Evolutionary conservation across 2,888 invertebrate genomes (phyloP).

Genomic region (Ligdia adustata): DNA sequence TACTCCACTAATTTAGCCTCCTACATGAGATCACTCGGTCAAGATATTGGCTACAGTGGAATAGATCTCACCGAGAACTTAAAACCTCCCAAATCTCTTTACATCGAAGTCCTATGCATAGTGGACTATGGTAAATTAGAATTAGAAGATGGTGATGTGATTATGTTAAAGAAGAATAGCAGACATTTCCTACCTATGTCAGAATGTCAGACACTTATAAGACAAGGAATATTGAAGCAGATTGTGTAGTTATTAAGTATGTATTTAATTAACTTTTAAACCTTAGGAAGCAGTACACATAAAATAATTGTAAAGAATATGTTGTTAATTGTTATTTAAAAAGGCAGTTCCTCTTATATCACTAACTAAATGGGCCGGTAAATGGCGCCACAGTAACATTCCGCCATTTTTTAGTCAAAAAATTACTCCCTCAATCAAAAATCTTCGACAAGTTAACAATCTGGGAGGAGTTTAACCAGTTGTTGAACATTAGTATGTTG

Average conservation of each 20-base stretch:
- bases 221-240: conserved; percentile 95
- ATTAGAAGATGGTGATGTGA: conserved; percentile 95
- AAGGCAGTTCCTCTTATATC: no score
- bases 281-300: no score
- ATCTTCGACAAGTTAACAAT: no score
- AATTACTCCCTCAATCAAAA: no score
- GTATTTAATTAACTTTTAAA: no score
- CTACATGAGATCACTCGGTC: conserved; percentile 96
- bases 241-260: conserved; percentile 72
- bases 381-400: no score
- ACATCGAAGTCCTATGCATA: conserved; percentile 95
- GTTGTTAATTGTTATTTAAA: no score
- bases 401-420: no score
- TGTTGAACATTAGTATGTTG: no score
- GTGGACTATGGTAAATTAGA: conserved; percentile 97
- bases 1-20: conserved; percentile 94
- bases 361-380: no score
- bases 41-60: conserved; percentile 87
- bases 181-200: conserved; percentile 94
- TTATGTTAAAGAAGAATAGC: conserved; percentile 94
- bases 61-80: conserved; percentile 94
- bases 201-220: conserved; percentile 94
- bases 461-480: no score
- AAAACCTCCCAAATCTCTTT: conserved; percentile 96
- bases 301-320: no score